A percentile compares a stretch with the other conserved stretches of the same genome.
Evolutionary conservation across 2,113 vertebrate species (phyloP).

Genomic region (Todiramphus chloris): DNA sequence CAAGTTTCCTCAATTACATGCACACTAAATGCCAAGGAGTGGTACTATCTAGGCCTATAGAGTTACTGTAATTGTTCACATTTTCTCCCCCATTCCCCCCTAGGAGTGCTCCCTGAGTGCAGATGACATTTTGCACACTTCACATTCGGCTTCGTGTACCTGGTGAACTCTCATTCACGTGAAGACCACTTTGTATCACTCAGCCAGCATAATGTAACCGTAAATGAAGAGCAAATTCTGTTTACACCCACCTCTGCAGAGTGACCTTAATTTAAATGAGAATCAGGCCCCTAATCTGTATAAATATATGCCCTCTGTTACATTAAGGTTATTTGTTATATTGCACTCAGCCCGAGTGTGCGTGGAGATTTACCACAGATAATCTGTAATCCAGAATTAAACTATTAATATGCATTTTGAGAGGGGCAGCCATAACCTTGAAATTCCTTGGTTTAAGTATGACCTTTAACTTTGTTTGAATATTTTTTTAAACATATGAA

Average conservation of each 20-base stretch:
- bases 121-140: background rate
- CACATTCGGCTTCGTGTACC: background rate
- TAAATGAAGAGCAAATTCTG: slow-evolving; percentile 44
- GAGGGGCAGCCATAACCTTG: slow-evolving; percentile 49
- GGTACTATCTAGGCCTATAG: background rate
- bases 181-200: background rate
- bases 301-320: slow-evolving; percentile 66
- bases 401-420: slow-evolving; percentile 61
- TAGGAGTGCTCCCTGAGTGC: fast-evolving
- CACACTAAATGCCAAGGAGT: background rate
- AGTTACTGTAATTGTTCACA: background rate
- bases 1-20: background rate
- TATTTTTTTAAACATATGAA: slow-evolving; percentile 68
- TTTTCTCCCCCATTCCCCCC: fast-evolving
- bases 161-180: background rate
- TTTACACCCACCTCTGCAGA: slow-evolving; percentile 28
- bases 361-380: slow-evolving; percentile 58
- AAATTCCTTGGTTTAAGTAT: slow-evolving; percentile 70
- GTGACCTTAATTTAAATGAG: slow-evolving; percentile 68
- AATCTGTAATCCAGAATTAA: slow-evolving; percentile 69
- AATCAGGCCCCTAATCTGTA: slow-evolving; percentile 67
- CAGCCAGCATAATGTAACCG: background rate
- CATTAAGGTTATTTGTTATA: slow-evolving; percentile 65
- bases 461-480: slow-evolving; percentile 77
- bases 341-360: background rate